Evolutionary conservation across 2,113 vertebrate species (phyloP).

Genomic region (Dipodomys stephensi): DNA sequence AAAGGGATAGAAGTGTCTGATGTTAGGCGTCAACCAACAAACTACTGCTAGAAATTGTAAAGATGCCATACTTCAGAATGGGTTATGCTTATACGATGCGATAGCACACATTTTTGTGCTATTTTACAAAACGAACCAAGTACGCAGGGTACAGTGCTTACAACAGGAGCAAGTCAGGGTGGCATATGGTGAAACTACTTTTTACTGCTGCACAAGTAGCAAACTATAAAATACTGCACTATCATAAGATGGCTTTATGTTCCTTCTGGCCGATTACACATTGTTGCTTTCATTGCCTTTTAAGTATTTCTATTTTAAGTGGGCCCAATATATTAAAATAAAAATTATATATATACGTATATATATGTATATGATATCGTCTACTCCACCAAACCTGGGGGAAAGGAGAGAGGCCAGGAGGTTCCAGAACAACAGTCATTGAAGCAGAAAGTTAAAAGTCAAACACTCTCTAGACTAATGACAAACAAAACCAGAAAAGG

Average conservation of each 20-base stretch:
- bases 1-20: conserved; percentile 41
- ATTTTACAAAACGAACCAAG: conserved; percentile 44
- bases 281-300: conserved; percentile 36
- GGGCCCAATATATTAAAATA: background rate
- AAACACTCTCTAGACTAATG: conserved; percentile 35
- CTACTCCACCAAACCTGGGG: background rate
- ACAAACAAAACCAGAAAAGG: conserved; percentile 53
- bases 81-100: background rate
- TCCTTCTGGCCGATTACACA: background rate
- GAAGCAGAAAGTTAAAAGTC: conserved; percentile 20
- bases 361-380: background rate
- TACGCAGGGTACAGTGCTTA: background rate
- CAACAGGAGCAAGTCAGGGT: conserved; percentile 28
- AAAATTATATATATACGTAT: background rate
- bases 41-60: conserved; percentile 3
- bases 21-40: conserved; percentile 65
- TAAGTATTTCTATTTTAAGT: conserved; percentile 10
- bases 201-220: conserved; percentile 56
- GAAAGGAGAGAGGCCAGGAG: conserved; percentile 1
- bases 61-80: background rate
- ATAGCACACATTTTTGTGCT: background rate
- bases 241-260: background rate
- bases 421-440: conserved; percentile 53
- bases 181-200: conserved; percentile 57
- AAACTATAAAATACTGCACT: conserved; percentile 45